Evolutionary conservation across 2,888 invertebrate genomes (phyloP), one percentile per base, ranked within the genome.

Genomic region (Netelia inedita): DNA sequence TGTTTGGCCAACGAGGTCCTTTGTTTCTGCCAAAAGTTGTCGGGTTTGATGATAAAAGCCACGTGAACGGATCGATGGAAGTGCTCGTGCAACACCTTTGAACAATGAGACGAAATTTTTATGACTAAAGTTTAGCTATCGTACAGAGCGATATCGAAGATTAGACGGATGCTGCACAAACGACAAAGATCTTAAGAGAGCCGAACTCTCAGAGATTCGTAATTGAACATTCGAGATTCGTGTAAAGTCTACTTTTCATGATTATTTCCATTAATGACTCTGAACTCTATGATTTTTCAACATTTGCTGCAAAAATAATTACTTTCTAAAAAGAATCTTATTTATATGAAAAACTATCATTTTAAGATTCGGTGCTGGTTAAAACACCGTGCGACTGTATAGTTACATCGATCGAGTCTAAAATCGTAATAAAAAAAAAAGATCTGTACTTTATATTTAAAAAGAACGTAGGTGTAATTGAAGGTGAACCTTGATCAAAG

Each of bases 1-100:
- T 98, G 98, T 94, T 98, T 98, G 92, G 98, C 98, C 92, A 99
- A 96, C 88, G 98, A 98, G 90, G 99, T 98, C 93, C 99, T 97
- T 94, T 99, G 99, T 94, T 99, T 99, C 94, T 99, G 99, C 99
- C 99, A 99, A 95, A 99, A 99, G 94, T 99, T 99, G 93, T 99
- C 99, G 89, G 99, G 99, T 95, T 99, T 99, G 91, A 99, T 98
- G 94, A 99, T 98, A 93, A 98, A 98, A 89, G 98, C 99, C 94
- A 97, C 97, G 94, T 98, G 97, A 92, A 99, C 97, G 93, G 96
- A 96, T 90, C 98, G 97, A 91, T 98, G 97, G 94, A 99, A 99
- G 94, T 98, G 98, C 94, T 99, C 99, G 95, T 99, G 97, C 89
- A 98, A 95, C 92, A 98, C 98, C 93, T 85, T 82, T 11, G 14